Base-by-base conservation (phyloP, 2,113 vertebrate genomes). In the Alouatta palliata region DNA sequence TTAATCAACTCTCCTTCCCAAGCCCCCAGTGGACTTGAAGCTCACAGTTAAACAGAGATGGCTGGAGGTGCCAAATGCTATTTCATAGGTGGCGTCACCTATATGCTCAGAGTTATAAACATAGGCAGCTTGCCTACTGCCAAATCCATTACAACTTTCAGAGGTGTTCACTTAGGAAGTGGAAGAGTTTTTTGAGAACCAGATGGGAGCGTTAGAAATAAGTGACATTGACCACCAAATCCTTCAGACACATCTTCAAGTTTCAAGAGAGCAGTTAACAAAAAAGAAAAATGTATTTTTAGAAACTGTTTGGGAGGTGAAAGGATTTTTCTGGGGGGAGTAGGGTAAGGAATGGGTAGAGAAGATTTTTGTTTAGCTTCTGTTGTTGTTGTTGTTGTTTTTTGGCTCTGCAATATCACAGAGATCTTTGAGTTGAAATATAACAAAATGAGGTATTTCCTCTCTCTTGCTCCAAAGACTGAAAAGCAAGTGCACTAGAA, bases 201-300 rank as follows among this genome's bases (percentile, higher is more conserved):
- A 94, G 61, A 95, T 43, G 83, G 54, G 23, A 87, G 61, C 89
- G 70, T 75, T 84, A 76, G 73, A 93, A 85, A 95, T 91, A 71
- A 96, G 71, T 66, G 81, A 81, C 71, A 92, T 11, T 86, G 93
- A 85, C 95, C 95, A 90, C 37, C 49, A 73, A 70, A 94, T 90
- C 90, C 75, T 98, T 94, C 83, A 77, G 90, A 91, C 30, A 85
- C 10, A 66, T 89, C 90, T 95, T 90, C 64, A 68, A 92, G 89
- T 97, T 96, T 97, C 76, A 97, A 98, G 93, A 97, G 96, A 97
- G 91, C 96, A 97, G 95, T 96, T 95, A 97, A 40, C 95, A 96
- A 77, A 87, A 96, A 92, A 95, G 76, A 94, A 89, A 97, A 84
- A 68, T 27, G 21, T 90, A 96, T 95, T 97, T 98, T 98, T 97